Evolutionary conservation across 2,797 vertebrate genomes (phyloP).

Genomic region (Cirrhinus molitorella): DNA sequence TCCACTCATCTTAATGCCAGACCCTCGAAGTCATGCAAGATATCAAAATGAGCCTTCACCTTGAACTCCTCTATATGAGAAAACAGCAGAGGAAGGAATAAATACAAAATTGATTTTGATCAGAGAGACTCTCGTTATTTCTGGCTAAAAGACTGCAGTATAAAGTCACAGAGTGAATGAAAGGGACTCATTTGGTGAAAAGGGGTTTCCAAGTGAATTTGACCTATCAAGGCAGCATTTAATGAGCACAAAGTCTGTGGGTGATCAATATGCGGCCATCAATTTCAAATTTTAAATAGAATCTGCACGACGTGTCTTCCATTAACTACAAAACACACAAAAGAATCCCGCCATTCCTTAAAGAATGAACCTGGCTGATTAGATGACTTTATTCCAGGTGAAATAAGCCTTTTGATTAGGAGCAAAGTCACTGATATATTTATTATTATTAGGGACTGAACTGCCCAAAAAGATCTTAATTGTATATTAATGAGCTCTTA

Average conservation of each 20-base stretch:
- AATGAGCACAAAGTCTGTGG: slow-evolving; percentile 72
- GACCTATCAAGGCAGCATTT: slow-evolving; percentile 70
- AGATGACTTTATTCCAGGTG: slow-evolving; percentile 28
- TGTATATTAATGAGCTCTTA: slow-evolving; percentile 24
- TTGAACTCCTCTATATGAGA: slow-evolving; percentile 51
- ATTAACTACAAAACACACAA: slow-evolving; percentile 63
- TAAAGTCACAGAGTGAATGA: slow-evolving; percentile 56
- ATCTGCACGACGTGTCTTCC: slow-evolving; percentile 61
- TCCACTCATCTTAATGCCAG: slow-evolving; percentile 54
- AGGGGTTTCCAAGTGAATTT: slow-evolving; percentile 65
- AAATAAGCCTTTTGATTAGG: slow-evolving; percentile 12
- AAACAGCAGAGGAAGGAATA: slow-evolving; percentile 58
- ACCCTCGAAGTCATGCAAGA: slow-evolving; percentile 44
- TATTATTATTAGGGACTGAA: neutral
- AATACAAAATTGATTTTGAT: slow-evolving; percentile 64
- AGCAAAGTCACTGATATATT: slow-evolving; percentile 19
- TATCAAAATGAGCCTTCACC: slow-evolving; percentile 53
- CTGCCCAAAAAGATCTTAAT: slow-evolving; percentile 1
- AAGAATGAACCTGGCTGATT: slow-evolving; percentile 29
- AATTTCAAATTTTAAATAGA: slow-evolving; percentile 75
- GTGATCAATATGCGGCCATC: slow-evolving; percentile 74
- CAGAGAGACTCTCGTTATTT: slow-evolving; percentile 63
- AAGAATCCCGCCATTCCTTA: slow-evolving; percentile 47
- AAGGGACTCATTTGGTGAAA: slow-evolving; percentile 64
- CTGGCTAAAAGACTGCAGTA: slow-evolving; percentile 61